A percentile compares a stretch with the other conserved stretches of the same genome.
Evolutionary conservation across 2,888 invertebrate genomes (phyloP).

Genomic region (Drosophila rubida): DNA sequence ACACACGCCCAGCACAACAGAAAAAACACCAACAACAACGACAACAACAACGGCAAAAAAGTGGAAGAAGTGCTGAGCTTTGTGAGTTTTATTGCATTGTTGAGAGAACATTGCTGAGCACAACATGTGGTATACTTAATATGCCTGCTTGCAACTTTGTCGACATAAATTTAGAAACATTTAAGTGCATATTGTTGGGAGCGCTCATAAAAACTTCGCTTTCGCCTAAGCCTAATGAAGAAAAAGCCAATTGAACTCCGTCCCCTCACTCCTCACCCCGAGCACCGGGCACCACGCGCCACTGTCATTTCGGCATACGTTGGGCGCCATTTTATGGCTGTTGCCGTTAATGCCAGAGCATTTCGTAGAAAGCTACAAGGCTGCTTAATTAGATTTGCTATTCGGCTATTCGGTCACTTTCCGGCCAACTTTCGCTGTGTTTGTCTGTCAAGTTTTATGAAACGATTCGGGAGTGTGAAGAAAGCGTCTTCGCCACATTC

Average conservation of each 20-base stretch:
- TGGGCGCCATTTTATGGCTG: slow-evolving; percentile 58
- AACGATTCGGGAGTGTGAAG: background rate
- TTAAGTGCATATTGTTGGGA: slow-evolving; percentile 46
- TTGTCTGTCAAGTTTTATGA: slow-evolving; percentile 18
- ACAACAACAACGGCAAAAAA: background rate
- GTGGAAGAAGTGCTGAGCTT: slow-evolving; percentile 13
- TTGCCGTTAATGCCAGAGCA: slow-evolving; percentile 56
- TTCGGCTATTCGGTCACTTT: slow-evolving; percentile 48
- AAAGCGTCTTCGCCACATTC: background rate
- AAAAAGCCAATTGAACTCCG: slow-evolving; percentile 62
- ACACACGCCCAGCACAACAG: background rate
- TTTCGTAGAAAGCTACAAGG: slow-evolving; percentile 35
- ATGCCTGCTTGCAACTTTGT: slow-evolving; percentile 40
- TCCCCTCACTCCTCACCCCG: background rate
- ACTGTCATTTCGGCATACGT: slow-evolving; percentile 26
- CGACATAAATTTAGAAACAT: slow-evolving; percentile 43
- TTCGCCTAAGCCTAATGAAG: slow-evolving; percentile 33
- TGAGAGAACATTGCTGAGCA: slow-evolving; percentile 19
- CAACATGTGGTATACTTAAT: slow-evolving; percentile 70
- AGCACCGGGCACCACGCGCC: slow-evolving; percentile 2
- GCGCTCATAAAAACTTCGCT: slow-evolving; percentile 44
- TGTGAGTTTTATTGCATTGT: slow-evolving; percentile 51
- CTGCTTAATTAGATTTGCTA: slow-evolving; percentile 73
- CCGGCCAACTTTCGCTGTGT: slow-evolving; percentile 6
- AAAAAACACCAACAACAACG: background rate